Base-by-base conservation (phyloP, 2,797 vertebrate species). In the Gambelia wislizenii region DNA sequence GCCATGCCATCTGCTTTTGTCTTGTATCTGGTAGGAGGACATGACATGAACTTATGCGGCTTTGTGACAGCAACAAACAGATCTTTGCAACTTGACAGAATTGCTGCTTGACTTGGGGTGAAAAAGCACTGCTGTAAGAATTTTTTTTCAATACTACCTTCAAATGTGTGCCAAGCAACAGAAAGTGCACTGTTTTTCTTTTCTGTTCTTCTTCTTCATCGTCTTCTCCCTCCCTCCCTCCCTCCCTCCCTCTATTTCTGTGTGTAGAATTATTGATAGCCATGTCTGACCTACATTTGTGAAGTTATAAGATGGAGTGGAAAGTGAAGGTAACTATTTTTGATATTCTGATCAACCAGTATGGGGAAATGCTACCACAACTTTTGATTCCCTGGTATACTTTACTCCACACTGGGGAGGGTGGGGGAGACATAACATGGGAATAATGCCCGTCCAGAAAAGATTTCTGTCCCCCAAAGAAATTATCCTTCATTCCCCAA, bases 311-410 rank as follows among this genome's bases (percentile, higher is more conserved):
- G 67, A 84, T 84, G 67, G 80, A 67, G 30, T 67, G 9, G 74
- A 69, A 39, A 90, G 4, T 39, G 84, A 47, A 10, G 6, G 47
- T 25, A 74, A 61, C 39, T 2, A 44, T 30, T 47, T 75, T 52
- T 47, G 12, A 49, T 78, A n/a, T 44, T 70, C 44, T 49, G 20
- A 74, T 83, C 44, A 70, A 64, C 22, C 56, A 30, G n/a, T 59
- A 1, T 44, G 75, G 47, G 1, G n/a, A 87, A 52, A 76, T 67
- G 18, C 59, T 84, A 39, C 4, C 75, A 83, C 85, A 79, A 0
- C n/a, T 79, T 92, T 85, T 85, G 89, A 70, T 56, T 74, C 77
- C 2, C 16, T 87, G 69, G 44, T 61, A 4, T 64, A 87, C 87
- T 9, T 83, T 64, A 56, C 9, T 69, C 33, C 49, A 33, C 10